phyloP scores from a whole-genome alignment of 2,888 invertebrate genomes.

The Dexiosoma caninum region DNA sequence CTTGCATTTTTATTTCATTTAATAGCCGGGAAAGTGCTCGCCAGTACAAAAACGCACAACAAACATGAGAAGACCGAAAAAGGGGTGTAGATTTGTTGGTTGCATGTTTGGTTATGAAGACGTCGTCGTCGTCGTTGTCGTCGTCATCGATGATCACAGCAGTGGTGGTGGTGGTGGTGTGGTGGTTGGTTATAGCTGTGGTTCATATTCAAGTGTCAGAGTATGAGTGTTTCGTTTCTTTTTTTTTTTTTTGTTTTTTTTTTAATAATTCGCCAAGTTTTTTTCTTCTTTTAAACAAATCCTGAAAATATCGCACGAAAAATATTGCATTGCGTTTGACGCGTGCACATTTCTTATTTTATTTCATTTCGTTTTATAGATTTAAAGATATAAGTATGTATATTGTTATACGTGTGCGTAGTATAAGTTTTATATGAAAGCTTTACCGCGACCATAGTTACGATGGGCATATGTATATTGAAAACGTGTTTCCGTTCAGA shows the following conservation, averaged over 20 bases:
- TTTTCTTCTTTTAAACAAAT: conserved; percentile 3
- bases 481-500: conserved; percentile 51
- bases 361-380: no score
- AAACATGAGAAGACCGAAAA: not conserved
- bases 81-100: conserved; percentile 54
- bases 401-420: not conserved
- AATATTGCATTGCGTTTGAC: conserved; percentile 60
- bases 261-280: no score
- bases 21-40: conserved; percentile 14
- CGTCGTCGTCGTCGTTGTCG: conserved; percentile 19
- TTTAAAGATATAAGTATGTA: conserved; percentile 30
- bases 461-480: conserved; percentile 24
- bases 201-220: conserved; percentile 25
- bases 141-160: conserved; percentile 19
- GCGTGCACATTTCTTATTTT: conserved; percentile 55
- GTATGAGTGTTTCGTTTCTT: not conserved
- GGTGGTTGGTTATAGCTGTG: conserved; percentile 41
- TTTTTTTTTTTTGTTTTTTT: no score
- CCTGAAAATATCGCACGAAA: not conserved
- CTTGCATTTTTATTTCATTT: conserved; percentile 47
- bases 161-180: conserved; percentile 26
- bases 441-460: conserved; percentile 52
- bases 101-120: conserved; percentile 25
- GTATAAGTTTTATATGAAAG: not conserved
- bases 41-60: not conserved